Evolutionary conservation across 2,113 vertebrate genomes (phyloP).

Genomic region (Silurus asotus): DNA sequence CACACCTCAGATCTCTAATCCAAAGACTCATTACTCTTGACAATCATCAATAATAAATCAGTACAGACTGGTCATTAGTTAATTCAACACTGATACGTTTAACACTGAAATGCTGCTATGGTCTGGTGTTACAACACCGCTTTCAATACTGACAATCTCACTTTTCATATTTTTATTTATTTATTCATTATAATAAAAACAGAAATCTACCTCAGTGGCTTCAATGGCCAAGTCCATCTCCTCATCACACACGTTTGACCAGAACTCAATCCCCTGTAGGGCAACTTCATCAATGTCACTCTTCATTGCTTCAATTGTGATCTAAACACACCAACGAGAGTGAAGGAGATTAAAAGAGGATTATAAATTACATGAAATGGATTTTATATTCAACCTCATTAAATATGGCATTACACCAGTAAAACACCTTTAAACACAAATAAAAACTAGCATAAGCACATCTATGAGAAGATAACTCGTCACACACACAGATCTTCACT

Average conservation of each 20-base stretch:
- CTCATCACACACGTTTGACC: conserved; percentile 99
- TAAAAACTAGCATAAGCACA: no score
- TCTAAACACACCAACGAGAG: conserved; percentile 66
- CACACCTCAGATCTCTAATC: no score
- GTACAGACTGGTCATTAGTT: neutral
- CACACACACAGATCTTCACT: neutral
- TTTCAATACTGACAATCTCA: neutral
- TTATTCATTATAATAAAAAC: neutral
- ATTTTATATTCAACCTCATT: no score
- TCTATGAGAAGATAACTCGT: no score
- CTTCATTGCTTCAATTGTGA: conserved; percentile 98
- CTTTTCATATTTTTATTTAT: neutral
- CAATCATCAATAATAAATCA: neutral
- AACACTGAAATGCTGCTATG: neutral
- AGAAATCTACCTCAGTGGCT: conserved; percentile 84
- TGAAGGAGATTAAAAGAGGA: neutral
- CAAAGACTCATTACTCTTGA: neutral
- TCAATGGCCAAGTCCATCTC: conserved; percentile 99
- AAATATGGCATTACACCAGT: no score
- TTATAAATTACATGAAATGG: neutral
- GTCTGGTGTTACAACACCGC: neutral
- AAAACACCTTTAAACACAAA: no score
- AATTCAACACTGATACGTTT: neutral
- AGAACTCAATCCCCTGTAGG: conserved; percentile 97
- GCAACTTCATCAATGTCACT: conserved; percentile 97